Evolutionary conservation across 2,113 vertebrate species (phyloP).

Genomic region (Syrrhaptes paradoxus): DNA sequence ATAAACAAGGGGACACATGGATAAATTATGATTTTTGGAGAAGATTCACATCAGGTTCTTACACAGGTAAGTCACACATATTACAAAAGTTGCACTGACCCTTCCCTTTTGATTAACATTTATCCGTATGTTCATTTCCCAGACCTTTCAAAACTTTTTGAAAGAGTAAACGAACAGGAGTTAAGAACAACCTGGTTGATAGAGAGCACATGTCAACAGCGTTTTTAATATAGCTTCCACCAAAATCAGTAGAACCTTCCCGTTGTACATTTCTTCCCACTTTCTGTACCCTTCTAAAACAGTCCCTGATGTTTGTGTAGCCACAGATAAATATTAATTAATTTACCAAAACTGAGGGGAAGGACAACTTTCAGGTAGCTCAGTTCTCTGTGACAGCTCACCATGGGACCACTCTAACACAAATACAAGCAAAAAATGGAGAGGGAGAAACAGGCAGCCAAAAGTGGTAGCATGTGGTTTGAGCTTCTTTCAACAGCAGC

Average conservation of each 20-base stretch:
- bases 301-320: background rate
- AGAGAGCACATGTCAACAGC: accelerated
- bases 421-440: background rate
- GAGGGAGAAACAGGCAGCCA: background rate
- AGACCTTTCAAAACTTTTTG: background rate
- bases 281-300: background rate
- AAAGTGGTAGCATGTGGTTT: background rate
- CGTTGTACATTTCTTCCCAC: background rate
- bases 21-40: background rate
- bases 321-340: background rate
- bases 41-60: background rate
- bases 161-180: background rate
- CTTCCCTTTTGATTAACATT: background rate
- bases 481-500: background rate
- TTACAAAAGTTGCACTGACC: background rate
- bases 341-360: background rate
- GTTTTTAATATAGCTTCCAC: background rate
- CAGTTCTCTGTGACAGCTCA: background rate
- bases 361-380: background rate
- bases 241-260: background rate
- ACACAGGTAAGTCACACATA: background rate
- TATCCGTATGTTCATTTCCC: accelerated
- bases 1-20: background rate
- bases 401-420: background rate
- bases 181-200: background rate